Conservation (phyloP, 2,797 vertebrate species). For the Sebastes trivittatus region DNA sequence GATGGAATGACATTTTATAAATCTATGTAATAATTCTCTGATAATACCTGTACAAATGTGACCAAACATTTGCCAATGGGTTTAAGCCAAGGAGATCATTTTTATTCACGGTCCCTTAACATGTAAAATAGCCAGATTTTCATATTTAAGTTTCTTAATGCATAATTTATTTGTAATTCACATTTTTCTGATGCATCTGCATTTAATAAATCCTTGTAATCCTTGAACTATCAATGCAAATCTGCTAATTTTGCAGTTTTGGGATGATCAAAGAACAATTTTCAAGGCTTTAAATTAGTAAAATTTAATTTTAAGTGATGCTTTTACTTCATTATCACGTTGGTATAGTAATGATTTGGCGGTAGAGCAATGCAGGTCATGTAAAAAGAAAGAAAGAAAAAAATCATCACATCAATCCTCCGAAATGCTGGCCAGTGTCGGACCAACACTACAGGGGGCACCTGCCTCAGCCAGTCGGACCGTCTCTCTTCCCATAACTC, state of each 20-base stretch:
- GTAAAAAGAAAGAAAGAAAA: neutral
- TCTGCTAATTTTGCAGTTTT: neutral
- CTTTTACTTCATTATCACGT: neutral
- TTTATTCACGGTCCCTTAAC: neutral
- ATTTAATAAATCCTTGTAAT: neutral
- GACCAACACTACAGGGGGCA: slow-evolving; percentile 45
- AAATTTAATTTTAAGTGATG: neutral
- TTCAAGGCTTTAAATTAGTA: neutral
- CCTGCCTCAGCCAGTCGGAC: slow-evolving; percentile 14
- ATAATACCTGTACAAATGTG: neutral
- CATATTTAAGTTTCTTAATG: neutral
- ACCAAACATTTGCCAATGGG: neutral
- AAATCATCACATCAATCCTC: neutral
- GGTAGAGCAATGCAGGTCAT: neutral
- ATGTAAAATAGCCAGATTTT: neutral
- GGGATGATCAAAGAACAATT: neutral
- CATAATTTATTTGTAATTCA: neutral
- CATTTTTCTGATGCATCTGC: neutral
- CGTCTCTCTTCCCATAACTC: slow-evolving; percentile 42
- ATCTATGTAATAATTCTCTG: slow-evolving; percentile 7
- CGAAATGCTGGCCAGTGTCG: slow-evolving; percentile 20
- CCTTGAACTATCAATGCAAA: neutral
- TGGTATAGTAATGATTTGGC: neutral
- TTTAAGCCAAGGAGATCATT: neutral
- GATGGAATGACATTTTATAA: slow-evolving; percentile 10